Base-by-base conservation (phyloP, 2,113 vertebrate species). In the Oxyura jamaicensis region DNA sequence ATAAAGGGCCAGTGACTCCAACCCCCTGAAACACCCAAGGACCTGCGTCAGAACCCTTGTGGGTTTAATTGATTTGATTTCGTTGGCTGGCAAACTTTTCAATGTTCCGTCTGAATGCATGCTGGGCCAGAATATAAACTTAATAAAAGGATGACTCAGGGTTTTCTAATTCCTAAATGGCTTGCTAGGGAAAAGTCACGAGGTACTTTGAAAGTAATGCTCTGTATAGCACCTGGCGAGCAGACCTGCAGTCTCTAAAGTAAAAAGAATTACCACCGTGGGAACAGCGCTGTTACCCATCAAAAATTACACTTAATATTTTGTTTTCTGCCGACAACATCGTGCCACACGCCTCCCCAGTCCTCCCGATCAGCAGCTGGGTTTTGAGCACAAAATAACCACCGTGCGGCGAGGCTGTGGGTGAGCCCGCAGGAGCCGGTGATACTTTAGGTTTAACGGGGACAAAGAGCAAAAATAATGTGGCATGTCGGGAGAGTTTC, bases 1-100 rank as follows among this genome's bases (percentile, higher is more conserved):
- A 92, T 86, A 91, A 90, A 82, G 58, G 48, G 59, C 89, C 93
- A 95, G 60, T 4, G n/a, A 79, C 83, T 79, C 71, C 88, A 73
- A 73, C 39, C 77, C 48, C 95, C 65, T 8, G 4, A 78, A 92
- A 81, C 79, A 90, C 88, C 95, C 91, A 10, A 9, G 19, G n/a
- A 53, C 20, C 62, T 6, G 11, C 79, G 2, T 41, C 31, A 1
- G 59, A 44, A 79, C 55, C 79, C 96, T 55, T 58, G 31, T 39
- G 69, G 59, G 73, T 10, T 87, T 73, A 14, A 18, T 26, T 88
- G 63, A 95, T 76, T 63, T 12, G 35, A 76, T 72, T 71, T 86
- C 2, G 10, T 91, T 55, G 39, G 33, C 48, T 81, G 90, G 56
- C 63, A 85, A 83, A 91, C 59, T 71, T 79, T 2, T 7, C 42